Percentiles rank a stretch among this genome's conserved stretches.
Evolutionary conservation across 1,140 invertebrate species (phyloP).

Genomic region (Hirudo medicinalis): DNA sequence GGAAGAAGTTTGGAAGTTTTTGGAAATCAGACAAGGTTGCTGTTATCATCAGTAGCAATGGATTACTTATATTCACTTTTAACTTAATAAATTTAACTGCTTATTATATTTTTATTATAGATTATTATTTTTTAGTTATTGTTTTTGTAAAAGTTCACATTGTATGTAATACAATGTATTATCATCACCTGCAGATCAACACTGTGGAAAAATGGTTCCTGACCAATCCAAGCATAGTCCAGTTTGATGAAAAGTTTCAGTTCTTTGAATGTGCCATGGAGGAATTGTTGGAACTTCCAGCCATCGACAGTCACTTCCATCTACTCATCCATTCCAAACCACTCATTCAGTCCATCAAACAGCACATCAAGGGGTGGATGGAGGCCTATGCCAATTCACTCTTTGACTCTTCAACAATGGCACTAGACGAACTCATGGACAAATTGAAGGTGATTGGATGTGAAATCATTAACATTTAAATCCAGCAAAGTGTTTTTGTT

Average conservation of each 20-base stretch:
- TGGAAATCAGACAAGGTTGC: slow-evolving; percentile 65
- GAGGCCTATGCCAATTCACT: slow-evolving; percentile 38
- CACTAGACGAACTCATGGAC: slow-evolving; percentile 31
- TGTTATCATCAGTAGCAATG: neutral
- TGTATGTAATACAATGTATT: neutral
- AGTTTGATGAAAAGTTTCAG: slow-evolving; percentile 68
- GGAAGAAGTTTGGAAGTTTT: slow-evolving; percentile 61
- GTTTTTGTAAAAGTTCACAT: no score
- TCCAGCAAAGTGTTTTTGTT: no score
- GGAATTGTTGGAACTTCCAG: slow-evolving; percentile 44
- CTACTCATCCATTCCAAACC: slow-evolving; percentile 36
- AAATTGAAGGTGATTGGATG: slow-evolving; percentile 38
- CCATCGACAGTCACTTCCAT: slow-evolving; percentile 37
- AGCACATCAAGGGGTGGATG: slow-evolving; percentile 40
- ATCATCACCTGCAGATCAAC: neutral
- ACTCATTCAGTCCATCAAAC: slow-evolving; percentile 34
- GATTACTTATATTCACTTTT: neutral
- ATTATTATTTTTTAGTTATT: no score
- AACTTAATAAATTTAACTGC: no score
- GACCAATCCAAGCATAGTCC: slow-evolving; percentile 49
- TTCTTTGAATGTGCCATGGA: slow-evolving; percentile 64
- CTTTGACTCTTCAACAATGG: slow-evolving; percentile 37
- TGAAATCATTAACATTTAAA: no score
- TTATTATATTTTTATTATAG: no score
- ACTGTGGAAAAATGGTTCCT: neutral